Evolutionary conservation across 64 coral and sea anemone species (phyloP).

Genomic region (Hydrozoanthus tunicans): DNA sequence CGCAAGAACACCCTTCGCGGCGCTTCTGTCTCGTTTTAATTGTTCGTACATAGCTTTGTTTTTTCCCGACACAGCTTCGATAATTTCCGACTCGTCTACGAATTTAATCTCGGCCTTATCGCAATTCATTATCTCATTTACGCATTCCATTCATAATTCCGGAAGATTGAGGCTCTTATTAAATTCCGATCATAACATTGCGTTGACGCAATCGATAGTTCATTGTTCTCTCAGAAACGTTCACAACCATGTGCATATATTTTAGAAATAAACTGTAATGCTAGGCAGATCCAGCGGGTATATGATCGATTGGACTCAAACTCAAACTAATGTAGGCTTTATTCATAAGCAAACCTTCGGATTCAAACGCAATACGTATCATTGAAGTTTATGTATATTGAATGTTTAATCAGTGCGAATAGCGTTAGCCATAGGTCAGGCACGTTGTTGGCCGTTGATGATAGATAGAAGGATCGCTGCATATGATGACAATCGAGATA

Average conservation of each 20-base stretch:
- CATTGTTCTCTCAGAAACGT: background rate
- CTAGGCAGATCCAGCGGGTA: background rate
- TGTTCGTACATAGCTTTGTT: background rate
- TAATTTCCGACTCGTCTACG: constrained; percentile 1
- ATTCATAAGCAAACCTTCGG: background rate
- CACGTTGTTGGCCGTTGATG: too few relatives aligned
- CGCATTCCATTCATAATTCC: background rate
- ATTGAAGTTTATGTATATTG: too few relatives aligned
- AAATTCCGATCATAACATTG: background rate
- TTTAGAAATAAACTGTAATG: background rate
- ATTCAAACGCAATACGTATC: background rate
- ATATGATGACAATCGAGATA: too few relatives aligned
- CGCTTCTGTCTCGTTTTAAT: background rate
- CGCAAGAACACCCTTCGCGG: background rate
- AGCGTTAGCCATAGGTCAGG: too few relatives aligned
- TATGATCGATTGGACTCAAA: background rate
- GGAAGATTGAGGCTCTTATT: background rate
- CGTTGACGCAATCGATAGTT: background rate
- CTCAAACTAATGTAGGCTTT: background rate
- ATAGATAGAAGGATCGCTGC: too few relatives aligned
- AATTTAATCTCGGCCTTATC: background rate
- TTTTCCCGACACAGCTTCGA: too few relatives aligned
- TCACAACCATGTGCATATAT: background rate
- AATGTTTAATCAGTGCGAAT: too few relatives aligned
- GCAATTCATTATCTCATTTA: background rate